phyloP scores from a whole-genome alignment of 2,113 vertebrate species.

The Mormyrus iriodes region DNA sequence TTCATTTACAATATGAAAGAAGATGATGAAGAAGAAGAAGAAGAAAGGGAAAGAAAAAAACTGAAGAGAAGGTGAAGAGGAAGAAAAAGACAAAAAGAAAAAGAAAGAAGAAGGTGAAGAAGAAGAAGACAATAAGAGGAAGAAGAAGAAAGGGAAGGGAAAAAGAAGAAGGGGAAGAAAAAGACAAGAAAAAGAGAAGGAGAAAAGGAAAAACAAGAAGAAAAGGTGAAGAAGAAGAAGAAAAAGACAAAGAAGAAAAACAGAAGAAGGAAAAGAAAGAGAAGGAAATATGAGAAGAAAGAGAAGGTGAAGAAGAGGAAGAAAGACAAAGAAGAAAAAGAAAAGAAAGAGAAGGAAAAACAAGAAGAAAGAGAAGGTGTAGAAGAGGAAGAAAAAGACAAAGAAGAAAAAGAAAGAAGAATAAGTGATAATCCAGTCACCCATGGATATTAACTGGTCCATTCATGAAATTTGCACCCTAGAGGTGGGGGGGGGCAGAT shows the following conservation, averaged over 20 bases:
- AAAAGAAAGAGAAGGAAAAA: too few species aligned
- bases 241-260: too few species aligned
- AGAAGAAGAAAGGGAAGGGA: too few species aligned
- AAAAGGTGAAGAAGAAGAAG: conserved; percentile 23
- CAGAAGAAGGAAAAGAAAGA: too few species aligned
- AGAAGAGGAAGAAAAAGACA: too few species aligned
- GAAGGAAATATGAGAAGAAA: too few species aligned
- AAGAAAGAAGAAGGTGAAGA: conserved; percentile 25
- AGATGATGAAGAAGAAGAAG: background rate
- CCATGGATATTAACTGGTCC: conserved; percentile 60
- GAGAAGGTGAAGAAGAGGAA: background rate
- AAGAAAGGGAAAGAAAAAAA: background rate
- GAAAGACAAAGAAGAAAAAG: background rate
- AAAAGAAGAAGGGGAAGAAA: background rate
- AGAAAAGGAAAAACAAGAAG: conserved; percentile 24
- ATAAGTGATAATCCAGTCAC: conserved; percentile 54
- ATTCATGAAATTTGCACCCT: conserved; percentile 57
- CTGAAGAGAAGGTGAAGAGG: background rate
- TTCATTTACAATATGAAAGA: background rate
- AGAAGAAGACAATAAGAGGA: too few species aligned
- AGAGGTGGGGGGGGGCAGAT: conserved; percentile 15
- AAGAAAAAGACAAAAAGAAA: background rate
- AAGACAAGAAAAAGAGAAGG: background rate
- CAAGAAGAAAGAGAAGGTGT: too few species aligned
- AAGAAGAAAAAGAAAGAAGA: background rate